Conservation (phyloP, 1,140 invertebrate genomes). For the Aphaenogaster ashmeadi region DNA sequence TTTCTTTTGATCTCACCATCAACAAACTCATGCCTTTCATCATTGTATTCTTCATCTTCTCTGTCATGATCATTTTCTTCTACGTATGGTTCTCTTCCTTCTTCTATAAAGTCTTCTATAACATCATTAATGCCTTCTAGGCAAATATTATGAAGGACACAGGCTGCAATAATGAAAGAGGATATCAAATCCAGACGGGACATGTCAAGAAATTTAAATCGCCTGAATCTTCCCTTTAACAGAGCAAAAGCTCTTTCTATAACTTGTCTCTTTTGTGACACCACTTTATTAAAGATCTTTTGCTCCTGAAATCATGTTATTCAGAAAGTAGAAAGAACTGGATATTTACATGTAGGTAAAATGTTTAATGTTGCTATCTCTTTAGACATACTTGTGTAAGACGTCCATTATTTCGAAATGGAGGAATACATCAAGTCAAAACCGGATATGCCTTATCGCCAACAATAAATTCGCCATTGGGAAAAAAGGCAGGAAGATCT, state of each 20-base stretch:
- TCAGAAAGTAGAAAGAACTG: no score
- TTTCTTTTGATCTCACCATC: neutral
- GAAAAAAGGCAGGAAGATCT: neutral
- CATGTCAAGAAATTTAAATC: constrained; percentile 5
- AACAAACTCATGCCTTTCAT: neutral
- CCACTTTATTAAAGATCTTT: neutral
- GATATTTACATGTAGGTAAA: neutral
- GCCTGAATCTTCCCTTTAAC: neutral
- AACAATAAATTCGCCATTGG: neutral
- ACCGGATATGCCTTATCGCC: neutral
- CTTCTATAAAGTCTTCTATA: neutral
- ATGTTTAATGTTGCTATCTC: neutral
- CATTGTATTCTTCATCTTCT: neutral
- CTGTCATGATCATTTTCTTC: neutral
- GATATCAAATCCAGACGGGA: neutral
- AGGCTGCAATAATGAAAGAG: neutral
- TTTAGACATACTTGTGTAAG: neutral
- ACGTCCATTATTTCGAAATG: neutral
- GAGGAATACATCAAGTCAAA: constrained; percentile 5
- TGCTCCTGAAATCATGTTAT: neutral
- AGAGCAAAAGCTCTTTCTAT: constrained; percentile 13
- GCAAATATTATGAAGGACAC: constrained; percentile 3
- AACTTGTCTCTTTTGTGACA: neutral
- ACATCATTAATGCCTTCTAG: neutral
- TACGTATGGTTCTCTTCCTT: neutral